Percentiles rank a stretch among this genome's conserved stretches.
Conservation (phyloP, 2,888 invertebrate genomes). For the Sturmia bella region DNA sequence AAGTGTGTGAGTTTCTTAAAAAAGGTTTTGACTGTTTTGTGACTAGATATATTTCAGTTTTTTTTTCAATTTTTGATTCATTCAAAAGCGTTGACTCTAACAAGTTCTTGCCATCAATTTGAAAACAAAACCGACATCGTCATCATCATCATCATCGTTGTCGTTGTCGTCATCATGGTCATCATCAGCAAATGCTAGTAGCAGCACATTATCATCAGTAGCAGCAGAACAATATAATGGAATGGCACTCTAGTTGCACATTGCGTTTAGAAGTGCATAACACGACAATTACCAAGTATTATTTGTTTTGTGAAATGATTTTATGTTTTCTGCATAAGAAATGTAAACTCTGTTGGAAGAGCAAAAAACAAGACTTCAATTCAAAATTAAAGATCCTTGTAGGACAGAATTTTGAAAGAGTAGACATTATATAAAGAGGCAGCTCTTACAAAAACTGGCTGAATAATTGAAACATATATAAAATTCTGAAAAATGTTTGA, state of each 20-base stretch:
- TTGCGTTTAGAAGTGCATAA: constrained; percentile 31
- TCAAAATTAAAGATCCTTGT: too few relatives aligned
- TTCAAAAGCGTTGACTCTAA: constrained; percentile 54
- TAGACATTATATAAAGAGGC: too few relatives aligned
- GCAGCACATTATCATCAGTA: constrained; percentile 20
- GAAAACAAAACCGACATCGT: constrained; percentile 15
- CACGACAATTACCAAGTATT: constrained; percentile 39
- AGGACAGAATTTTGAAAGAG: too few relatives aligned
- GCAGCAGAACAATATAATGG: constrained; percentile 27
- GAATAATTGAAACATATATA: too few relatives aligned
- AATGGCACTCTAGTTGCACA: constrained; percentile 12
- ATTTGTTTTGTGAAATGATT: background rate
- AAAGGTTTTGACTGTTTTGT: constrained; percentile 16
- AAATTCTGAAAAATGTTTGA: too few relatives aligned
- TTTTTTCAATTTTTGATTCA: constrained; percentile 30
- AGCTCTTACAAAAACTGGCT: too few relatives aligned
- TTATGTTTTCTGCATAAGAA: too few relatives aligned
- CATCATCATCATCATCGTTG: background rate
- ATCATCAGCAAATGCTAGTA: background rate
- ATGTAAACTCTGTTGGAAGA: too few relatives aligned
- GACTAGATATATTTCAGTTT: background rate
- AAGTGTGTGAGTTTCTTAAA: constrained; percentile 38
- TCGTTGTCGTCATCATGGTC: background rate
- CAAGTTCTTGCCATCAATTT: constrained; percentile 35
- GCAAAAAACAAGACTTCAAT: too few relatives aligned